Evolutionary conservation across 1,140 invertebrate genomes (phyloP), one percentile per base, ranked within the genome.

Genomic region (Bombus confusus): DNA sequence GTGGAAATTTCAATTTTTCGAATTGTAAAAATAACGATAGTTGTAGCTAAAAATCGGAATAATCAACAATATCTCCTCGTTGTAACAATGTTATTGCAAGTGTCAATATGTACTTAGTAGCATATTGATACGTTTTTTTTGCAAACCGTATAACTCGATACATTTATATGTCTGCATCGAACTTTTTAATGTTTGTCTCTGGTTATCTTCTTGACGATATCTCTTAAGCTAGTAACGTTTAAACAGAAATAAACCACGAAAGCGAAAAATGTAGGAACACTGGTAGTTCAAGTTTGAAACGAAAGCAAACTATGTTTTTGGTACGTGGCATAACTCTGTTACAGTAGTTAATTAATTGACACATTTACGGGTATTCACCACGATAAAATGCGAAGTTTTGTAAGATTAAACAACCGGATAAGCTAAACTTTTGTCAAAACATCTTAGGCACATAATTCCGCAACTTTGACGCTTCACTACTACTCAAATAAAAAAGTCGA

Each of bases 351-450:
- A 15, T 52, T n/a, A 22, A 15, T 52, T 18, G 57, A 75, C 87
- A 62, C 43, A 62, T 22, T 4, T 25, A 12, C 37, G 64, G 18
- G 47, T 52, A 22, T 52, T 52, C 6, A 8, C 1, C 18, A 8
- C 6, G 47, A 22, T 52, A 52, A 52, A 52, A 22, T 1, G 47
- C 18, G 18, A 52, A 59, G 52, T 71, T 84, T 18, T 79, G 39
- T 74, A 85, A 88, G 82, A 64, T 47, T 66, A 72, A 85, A 37
- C 25, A 31, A 34, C 22, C n/a, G 72, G 34, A 57, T 41, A 52
- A 59, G 25, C 22, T 52, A 22, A 18, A 52, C 47, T 52, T 52
- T 52, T 52, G 47, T 52, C 18, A 22, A 52, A 52, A 52, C 18
- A 52, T 52, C 18, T 22, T 22, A 22, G 18, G 47, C 1, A 22